phyloP scores from a whole-genome alignment of 2,797 vertebrate species.

The Rhinatrema bivittatum region DNA sequence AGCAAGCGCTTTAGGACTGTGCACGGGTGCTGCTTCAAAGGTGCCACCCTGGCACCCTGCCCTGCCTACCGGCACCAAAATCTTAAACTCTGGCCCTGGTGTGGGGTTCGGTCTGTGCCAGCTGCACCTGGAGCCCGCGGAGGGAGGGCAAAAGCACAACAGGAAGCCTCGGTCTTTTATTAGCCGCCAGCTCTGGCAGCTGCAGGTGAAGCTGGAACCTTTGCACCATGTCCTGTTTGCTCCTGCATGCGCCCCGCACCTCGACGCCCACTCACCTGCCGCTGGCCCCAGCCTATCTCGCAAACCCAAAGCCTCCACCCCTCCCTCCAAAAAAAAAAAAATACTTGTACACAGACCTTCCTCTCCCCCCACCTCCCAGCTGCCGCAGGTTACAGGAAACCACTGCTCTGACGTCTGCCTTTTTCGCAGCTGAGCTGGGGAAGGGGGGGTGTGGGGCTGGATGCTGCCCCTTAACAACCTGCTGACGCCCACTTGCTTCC shows the following conservation, averaged over 20 bases:
- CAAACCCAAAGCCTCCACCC: no score
- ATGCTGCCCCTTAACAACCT: conserved; percentile 14
- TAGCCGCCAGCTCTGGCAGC: conserved; percentile 34
- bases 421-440: no score
- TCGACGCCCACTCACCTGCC: conserved; percentile 45
- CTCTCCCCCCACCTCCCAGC: neutral
- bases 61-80: no score
- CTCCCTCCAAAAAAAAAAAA: no score
- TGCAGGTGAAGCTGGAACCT: conserved; percentile 55
- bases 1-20: no score
- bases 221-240: conserved; percentile 49
- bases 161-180: conserved; percentile 50
- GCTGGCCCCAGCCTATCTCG: no score
- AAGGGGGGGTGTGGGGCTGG: conserved; percentile 29
- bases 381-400: conserved; percentile 20
- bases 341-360: no score
- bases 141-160: conserved; percentile 41
- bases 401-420: neutral
- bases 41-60: no score
- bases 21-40: no score
- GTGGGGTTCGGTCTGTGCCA: no score
- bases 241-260: conserved; percentile 43
- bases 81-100: no score
- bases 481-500: conserved; percentile 20
- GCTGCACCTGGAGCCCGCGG: no score